Base-by-base conservation (phyloP, 2,113 vertebrate genomes). In the Lepisosteus oculatus region DNA sequence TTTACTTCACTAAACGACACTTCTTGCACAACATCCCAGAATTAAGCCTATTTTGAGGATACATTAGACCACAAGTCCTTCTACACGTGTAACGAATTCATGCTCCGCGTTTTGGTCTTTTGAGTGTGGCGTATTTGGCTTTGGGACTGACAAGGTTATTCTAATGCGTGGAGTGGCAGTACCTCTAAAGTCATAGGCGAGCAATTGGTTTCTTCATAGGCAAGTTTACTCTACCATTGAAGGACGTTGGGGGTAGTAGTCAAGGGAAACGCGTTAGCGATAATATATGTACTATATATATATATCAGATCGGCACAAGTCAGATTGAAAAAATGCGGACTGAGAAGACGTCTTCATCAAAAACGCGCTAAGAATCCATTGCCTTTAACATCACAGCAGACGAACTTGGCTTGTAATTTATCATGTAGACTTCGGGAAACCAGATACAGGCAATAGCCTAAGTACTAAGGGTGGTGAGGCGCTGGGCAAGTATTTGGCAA, bases 191-290 rank as follows among this genome's bases (percentile, higher is more conserved):
- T 13, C 64, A 17, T 67, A 51, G 43, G 64, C 57, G 66, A 72
- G 41, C 55, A 17, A 43, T 45, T 73, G 54, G 13, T 44, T 61
- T 45, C 56, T 15, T 61, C 14, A 47, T 43, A 70, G 17, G 17
- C 29, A 64, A 3, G 29, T 29, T 61, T 45, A 61, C 59, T 41
- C 65, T 13, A 59, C 11, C 42, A 47, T 17, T 41, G n/a, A 29
- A 66, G 61, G 55, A 43, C 47, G 56, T 67, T 67, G 59, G 45
- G 43, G 11, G 7, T 55, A 72, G 55, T 43, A 61, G 61, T 45
- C 6, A 59, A 72, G 57, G 14, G 29, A 51, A 73, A 45, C 29
- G 45, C 65, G n/a, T 61, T 3, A 73, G 64, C 43, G 6, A 14
- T 66, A 72, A 72, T 67, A 67, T 43, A 67, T 29, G 29, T 29